phyloP scores from a whole-genome alignment of 2,888 invertebrate species.

The Allophyes oxyacanthae region DNA sequence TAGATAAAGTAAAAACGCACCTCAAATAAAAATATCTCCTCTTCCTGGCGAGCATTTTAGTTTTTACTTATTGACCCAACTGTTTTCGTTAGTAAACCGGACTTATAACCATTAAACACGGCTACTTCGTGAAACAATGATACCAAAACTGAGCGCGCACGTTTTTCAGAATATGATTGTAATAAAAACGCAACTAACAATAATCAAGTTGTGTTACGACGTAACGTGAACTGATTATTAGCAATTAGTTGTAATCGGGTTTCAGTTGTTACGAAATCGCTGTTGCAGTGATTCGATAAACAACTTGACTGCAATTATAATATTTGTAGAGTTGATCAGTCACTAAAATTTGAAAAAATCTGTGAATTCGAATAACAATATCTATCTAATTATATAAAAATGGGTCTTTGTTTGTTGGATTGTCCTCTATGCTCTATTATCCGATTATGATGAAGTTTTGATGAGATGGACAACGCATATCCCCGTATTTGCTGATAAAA shows the following conservation, averaged over 20 bases:
- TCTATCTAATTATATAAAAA: too few species aligned
- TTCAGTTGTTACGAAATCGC: slow-evolving; percentile 19
- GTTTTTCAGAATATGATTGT: slow-evolving; percentile 20
- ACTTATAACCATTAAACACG: slow-evolving; percentile 37
- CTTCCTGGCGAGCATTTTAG: slow-evolving; percentile 45
- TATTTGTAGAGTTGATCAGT: too few species aligned
- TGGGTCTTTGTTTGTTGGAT: too few species aligned
- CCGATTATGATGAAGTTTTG: too few species aligned
- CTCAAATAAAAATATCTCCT: slow-evolving; percentile 39
- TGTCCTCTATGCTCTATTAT: too few species aligned
- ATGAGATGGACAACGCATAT: too few species aligned
- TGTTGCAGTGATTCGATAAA: slow-evolving; percentile 28
- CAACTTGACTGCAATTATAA: neutral
- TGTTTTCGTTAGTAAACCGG: slow-evolving; percentile 15
- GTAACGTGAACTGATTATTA: slow-evolving; percentile 37
- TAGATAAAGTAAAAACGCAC: slow-evolving; percentile 22
- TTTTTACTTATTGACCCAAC: neutral
- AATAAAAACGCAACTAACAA: slow-evolving; percentile 40
- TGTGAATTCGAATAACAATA: too few species aligned
- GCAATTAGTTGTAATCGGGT: slow-evolving; percentile 34
- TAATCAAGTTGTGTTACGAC: slow-evolving; percentile 22
- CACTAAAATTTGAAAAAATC: too few species aligned
- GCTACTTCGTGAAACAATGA: slow-evolving; percentile 31
- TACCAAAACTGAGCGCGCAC: slow-evolving; percentile 24
- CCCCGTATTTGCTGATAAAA: too few species aligned